Percentiles rank a stretch among this genome's conserved stretches.
phyloP scores from a whole-genome alignment of 2,113 vertebrate genomes.

The Corynorhinus townsendii region DNA sequence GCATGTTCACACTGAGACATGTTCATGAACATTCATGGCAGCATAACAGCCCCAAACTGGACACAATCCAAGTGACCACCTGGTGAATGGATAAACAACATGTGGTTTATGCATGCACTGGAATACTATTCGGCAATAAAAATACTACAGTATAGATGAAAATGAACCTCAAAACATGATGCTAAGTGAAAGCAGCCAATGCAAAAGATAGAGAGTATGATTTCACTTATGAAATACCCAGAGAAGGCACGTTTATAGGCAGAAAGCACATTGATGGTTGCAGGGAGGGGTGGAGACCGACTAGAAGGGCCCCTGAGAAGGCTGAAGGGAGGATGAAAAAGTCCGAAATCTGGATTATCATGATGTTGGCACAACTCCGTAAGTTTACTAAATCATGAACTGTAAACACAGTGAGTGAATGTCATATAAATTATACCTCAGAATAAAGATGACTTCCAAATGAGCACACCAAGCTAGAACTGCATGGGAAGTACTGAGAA shows the following conservation, averaged over 20 bases:
- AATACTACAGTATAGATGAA: background rate
- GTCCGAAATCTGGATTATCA: background rate
- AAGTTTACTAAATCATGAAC: background rate
- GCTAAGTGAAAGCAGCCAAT: background rate
- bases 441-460: background rate
- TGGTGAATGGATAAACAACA: background rate
- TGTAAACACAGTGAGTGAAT: background rate
- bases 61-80: background rate
- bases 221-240: background rate
- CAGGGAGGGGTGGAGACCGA: background rate
- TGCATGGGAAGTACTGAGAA: background rate
- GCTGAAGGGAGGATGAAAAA: background rate
- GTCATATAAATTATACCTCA: background rate
- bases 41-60: background rate
- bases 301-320: background rate
- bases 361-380: background rate
- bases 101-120: background rate
- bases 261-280: background rate
- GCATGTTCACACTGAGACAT: background rate
- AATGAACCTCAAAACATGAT: background rate
- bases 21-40: background rate
- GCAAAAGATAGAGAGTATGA: background rate
- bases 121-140: background rate
- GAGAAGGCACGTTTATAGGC: background rate
- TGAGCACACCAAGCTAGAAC: background rate